Conservation (phyloP, 2,797 vertebrate species). For the Sebastes umbrosus region DNA sequence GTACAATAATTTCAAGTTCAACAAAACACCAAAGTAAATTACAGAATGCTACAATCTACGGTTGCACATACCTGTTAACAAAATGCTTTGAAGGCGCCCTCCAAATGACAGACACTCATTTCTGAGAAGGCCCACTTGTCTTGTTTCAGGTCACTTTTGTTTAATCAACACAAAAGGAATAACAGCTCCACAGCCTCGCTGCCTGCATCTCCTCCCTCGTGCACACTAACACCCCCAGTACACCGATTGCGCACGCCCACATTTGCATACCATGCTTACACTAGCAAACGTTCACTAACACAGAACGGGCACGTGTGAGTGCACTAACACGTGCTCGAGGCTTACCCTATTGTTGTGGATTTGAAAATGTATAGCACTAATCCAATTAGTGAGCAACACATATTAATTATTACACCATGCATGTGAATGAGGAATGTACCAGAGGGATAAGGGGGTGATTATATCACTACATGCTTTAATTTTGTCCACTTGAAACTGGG, state of each 20-base stretch:
- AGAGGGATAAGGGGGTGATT: neutral
- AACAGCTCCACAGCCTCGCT: neutral
- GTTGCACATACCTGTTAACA: constrained; percentile 58
- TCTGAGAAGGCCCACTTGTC: neutral
- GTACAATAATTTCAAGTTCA: neutral
- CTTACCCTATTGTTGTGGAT: constrained; percentile 54
- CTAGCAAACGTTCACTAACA: constrained; percentile 18
- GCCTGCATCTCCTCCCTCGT: constrained; percentile 3
- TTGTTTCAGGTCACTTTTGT: constrained; percentile 25
- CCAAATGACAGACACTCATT: neutral
- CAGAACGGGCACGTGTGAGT: constrained; percentile 1
- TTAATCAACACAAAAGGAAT: constrained; percentile 12
- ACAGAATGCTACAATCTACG: neutral
- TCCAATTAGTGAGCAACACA: constrained; percentile 65
- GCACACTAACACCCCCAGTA: constrained; percentile 16
- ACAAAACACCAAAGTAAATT: neutral
- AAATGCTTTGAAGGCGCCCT: constrained; percentile 17
- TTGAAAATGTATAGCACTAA: constrained; percentile 54
- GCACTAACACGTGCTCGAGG: constrained; percentile 29
- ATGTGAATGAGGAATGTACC: constrained; percentile 29
- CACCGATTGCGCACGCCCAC: constrained; percentile 15
- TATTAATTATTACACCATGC: constrained; percentile 21
- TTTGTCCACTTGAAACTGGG: neutral
- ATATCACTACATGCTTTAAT: neutral
- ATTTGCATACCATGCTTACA: constrained; percentile 24